These are phyloP conservation scores for Drosophila arizonae DNA, from an alignment of 1,140 invertebrate species.

Conservation along the genomic window DNA sequence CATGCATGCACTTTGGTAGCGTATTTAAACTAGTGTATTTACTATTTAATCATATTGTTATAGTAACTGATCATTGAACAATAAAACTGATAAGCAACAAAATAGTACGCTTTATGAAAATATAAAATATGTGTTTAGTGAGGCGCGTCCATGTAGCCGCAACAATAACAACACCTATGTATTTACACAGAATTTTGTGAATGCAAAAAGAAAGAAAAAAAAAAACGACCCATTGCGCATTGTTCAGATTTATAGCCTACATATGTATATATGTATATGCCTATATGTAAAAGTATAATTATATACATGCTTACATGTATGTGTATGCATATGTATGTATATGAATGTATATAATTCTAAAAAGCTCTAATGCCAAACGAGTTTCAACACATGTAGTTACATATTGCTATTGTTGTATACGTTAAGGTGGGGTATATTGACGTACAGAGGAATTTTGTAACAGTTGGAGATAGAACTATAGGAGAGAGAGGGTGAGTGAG, in stretches of 20 bases:
- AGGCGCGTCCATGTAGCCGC: conserved; percentile 29
- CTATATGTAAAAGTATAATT: neutral
- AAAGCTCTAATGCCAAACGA: conserved; percentile 48
- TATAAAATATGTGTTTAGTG: conserved; percentile 36
- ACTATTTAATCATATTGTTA: neutral
- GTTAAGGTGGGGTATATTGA: neutral
- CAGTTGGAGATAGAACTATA: neutral
- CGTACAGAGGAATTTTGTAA: neutral
- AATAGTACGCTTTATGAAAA: conserved; percentile 1
- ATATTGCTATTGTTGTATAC: conserved; percentile 24
- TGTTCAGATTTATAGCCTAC: conserved; percentile 21
- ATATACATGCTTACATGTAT: neutral
- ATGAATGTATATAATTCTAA: neutral
- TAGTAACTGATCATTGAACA: conserved; percentile 25
- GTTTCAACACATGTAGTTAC: conserved; percentile 44
- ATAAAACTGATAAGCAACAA: conserved; percentile 7
- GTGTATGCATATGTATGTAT: neutral
- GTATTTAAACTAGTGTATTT: neutral
- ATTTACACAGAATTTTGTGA: conserved; percentile 49
- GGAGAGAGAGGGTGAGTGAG: neutral
- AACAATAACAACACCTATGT: conserved; percentile 17
- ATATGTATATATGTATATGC: neutral
- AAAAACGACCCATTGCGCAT: conserved; percentile 36
- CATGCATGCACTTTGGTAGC: neutral
- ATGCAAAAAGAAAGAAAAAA: conserved; percentile 57